Evolutionary conservation across 2,113 vertebrate genomes (phyloP).

Genomic region (Barnardius zonarius): DNA sequence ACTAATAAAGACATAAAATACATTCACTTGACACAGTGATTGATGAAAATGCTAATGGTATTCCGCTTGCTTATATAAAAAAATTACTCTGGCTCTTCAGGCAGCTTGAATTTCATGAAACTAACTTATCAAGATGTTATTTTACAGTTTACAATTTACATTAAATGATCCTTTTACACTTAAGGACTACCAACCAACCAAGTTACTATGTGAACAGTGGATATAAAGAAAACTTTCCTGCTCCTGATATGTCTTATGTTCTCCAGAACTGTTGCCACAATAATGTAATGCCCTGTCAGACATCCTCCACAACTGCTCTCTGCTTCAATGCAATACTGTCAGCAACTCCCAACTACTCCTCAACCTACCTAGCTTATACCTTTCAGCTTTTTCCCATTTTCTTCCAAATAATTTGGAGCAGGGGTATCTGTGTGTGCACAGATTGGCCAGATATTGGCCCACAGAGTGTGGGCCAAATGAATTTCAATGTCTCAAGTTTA

Average conservation of each 20-base stretch:
- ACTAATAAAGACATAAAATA: constrained; percentile 10
- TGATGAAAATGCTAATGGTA: neutral
- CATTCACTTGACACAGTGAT: neutral
- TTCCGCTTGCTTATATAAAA: neutral
- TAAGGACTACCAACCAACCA: neutral
- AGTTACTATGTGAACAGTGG: neutral
- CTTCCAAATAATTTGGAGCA: neutral
- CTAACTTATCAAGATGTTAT: neutral
- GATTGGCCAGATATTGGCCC: neutral
- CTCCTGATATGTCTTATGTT: neutral
- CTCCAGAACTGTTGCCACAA: neutral
- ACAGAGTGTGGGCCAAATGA: neutral
- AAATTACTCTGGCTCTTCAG: neutral
- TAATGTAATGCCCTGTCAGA: neutral
- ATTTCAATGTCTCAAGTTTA: neutral
- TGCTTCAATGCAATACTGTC: neutral
- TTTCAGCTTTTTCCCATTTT: neutral
- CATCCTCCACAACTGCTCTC: neutral
- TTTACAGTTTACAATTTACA: neutral
- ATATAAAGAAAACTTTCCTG: neutral
- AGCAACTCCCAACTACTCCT: neutral
- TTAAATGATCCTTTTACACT: neutral
- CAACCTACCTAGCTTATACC: neutral
- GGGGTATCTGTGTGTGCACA: neutral
- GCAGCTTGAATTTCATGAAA: neutral